Evolutionary conservation across 2,113 vertebrate genomes (phyloP).

Genomic region (Tachysurus fulvidraco): DNA sequence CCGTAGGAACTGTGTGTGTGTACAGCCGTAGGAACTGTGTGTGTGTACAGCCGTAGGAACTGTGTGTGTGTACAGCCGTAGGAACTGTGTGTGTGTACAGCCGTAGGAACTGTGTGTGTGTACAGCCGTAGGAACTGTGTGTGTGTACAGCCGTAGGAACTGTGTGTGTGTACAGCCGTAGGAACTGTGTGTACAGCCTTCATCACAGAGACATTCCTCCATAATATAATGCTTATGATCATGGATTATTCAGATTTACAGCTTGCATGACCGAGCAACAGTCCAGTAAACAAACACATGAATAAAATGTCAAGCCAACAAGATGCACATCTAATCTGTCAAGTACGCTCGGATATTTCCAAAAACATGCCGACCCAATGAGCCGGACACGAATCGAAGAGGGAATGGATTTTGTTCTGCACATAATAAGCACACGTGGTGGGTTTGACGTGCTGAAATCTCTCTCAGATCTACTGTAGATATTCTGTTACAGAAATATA

Average conservation of each 20-base stretch:
- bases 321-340: constrained; percentile 19
- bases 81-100: too few species aligned
- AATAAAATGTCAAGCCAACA: constrained; percentile 50
- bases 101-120: background rate
- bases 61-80: too few species aligned
- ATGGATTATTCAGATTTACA: constrained; percentile 45
- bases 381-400: constrained; percentile 11
- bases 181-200: background rate
- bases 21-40: background rate
- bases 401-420: background rate
- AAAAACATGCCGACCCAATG: background rate
- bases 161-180: too few species aligned
- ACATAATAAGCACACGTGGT: background rate
- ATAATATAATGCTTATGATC: constrained; percentile 44
- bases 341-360: constrained; percentile 24
- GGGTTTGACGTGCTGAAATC: background rate
- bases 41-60: background rate
- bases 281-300: constrained; percentile 44
- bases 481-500: background rate
- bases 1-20: too few species aligned
- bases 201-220: background rate
- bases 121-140: too few species aligned
- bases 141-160: too few species aligned
- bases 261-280: constrained; percentile 35
- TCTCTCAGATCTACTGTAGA: background rate